Conservation (phyloP, 92 coral and sea anemone genomes). For the Nematostella vectensis region DNA sequence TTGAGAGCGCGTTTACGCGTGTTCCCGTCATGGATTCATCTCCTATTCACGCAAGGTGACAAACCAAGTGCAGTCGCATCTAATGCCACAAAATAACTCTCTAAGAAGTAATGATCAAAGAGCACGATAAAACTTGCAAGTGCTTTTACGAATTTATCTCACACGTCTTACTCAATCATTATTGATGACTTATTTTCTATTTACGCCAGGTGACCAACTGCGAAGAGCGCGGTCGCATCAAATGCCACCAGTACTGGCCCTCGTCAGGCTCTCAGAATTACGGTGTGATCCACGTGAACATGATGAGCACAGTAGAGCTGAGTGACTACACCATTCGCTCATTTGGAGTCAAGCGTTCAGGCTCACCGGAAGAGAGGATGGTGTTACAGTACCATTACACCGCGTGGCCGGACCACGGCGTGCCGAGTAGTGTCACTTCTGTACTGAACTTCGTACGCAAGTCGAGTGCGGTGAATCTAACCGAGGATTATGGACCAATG, state of each 20-base stretch:
- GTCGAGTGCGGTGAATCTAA: constrained; percentile 76
- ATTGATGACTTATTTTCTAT: too few species aligned
- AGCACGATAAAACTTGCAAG: too few species aligned
- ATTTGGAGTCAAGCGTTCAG: constrained; percentile 44
- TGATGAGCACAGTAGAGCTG: constrained; percentile 63
- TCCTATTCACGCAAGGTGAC: too few species aligned
- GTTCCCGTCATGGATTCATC: too few species aligned
- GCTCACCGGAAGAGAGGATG: constrained; percentile 46
- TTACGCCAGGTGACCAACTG: constrained; percentile 67
- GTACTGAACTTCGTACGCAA: constrained; percentile 87
- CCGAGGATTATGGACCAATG: constrained; percentile 91
- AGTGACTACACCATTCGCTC: constrained; percentile 81
- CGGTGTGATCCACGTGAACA: constrained; percentile 52
- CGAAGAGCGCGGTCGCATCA: constrained; percentile 84
- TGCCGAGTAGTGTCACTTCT: constrained; percentile 76
- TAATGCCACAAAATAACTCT: too few species aligned
- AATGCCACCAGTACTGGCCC: constrained; percentile 97
- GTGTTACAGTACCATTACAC: constrained; percentile 90
- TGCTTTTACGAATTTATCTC: too few species aligned
- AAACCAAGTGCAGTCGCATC: too few species aligned
- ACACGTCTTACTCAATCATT: too few species aligned
- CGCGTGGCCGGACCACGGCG: constrained; percentile 98
- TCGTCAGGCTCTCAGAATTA: constrained; percentile 38
- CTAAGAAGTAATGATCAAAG: too few species aligned
- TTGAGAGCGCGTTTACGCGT: too few species aligned